Evolutionary conservation across 2,113 vertebrate genomes (phyloP).

Genomic region (Steatornis caripensis): DNA sequence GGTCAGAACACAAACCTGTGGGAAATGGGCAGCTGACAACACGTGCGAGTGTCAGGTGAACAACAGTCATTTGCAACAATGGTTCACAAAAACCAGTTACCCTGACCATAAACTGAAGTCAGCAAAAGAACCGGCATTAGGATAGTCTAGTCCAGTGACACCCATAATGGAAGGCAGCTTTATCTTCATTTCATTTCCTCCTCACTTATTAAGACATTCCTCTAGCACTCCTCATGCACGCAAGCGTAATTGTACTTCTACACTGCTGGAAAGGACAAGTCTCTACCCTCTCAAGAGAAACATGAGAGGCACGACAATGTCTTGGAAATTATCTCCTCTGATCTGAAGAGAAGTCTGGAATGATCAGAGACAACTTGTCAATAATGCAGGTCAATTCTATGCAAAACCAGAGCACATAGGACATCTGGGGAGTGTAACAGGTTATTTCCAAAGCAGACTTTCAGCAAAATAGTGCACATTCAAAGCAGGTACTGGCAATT

Average conservation of each 20-base stretch:
- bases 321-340: neutral
- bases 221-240: neutral
- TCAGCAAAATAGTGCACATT: neutral
- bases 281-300: neutral
- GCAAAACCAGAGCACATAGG: neutral
- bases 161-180: neutral
- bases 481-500: neutral
- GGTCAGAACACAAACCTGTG: neutral
- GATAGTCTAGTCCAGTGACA: neutral
- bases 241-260: neutral
- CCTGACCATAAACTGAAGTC: neutral
- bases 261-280: neutral
- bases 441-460: neutral
- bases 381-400: neutral
- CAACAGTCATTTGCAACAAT: neutral
- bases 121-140: neutral
- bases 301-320: neutral
- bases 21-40: neutral
- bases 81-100: neutral
- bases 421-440: neutral
- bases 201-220: neutral
- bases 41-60: neutral
- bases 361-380: neutral
- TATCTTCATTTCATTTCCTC: neutral
- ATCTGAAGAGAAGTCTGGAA: neutral